Percentiles rank a stretch among this genome's conserved stretches.
phyloP scores from a whole-genome alignment of 2,797 vertebrate species.

The Discoglossus pictus region DNA sequence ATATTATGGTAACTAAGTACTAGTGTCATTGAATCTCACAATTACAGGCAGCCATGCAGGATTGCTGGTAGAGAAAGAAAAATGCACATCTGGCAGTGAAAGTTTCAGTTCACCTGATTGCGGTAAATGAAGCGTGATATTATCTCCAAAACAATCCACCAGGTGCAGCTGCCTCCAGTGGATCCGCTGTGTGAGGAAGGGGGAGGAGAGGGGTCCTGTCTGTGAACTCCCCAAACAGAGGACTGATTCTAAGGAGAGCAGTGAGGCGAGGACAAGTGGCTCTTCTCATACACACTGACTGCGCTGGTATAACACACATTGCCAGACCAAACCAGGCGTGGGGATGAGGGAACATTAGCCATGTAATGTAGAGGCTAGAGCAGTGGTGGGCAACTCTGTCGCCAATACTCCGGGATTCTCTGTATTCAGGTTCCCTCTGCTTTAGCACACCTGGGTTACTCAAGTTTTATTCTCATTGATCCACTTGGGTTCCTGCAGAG shows the following conservation, averaged over 20 bases:
- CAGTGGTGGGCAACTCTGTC: no score
- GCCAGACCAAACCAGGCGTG: background rate
- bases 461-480: no score
- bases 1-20: no score
- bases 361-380: no score
- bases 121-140: slow-evolving; percentile 44
- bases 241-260: slow-evolving; percentile 26
- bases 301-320: slow-evolving; percentile 26
- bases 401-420: no score
- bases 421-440: no score
- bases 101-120: slow-evolving; percentile 46
- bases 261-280: slow-evolving; percentile 19
- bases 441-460: no score
- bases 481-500: no score
- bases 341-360: slow-evolving; percentile 1
- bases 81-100: slow-evolving; percentile 40
- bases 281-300: slow-evolving; percentile 30
- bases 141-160: slow-evolving; percentile 40
- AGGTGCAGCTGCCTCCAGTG: slow-evolving; percentile 35
- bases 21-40: no score
- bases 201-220: background rate
- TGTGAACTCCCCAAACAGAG: slow-evolving; percentile 24
- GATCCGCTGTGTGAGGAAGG: slow-evolving; percentile 26
- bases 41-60: no score
- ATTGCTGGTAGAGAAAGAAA: background rate